These are phyloP conservation scores for Varanus salvator DNA, from an alignment of 2,113 vertebrate genomes.

Conservation along the genomic window DNA sequence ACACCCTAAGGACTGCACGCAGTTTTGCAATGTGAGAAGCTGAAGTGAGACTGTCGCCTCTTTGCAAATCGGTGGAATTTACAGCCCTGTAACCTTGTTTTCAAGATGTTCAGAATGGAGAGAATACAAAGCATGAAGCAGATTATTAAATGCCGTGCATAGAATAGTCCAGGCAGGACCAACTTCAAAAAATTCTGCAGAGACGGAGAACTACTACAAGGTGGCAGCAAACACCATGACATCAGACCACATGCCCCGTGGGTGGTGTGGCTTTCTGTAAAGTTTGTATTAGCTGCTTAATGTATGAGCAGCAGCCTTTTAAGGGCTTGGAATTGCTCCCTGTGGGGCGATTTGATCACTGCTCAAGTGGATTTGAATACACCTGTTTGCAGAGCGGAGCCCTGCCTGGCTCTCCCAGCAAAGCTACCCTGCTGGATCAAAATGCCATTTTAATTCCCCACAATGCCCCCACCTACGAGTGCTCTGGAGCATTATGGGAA, in stretches of 20 bases:
- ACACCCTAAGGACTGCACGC: background rate
- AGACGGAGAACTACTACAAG: background rate
- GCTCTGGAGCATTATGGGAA: too few relatives aligned
- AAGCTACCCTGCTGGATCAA: too few relatives aligned
- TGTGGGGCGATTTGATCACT: background rate
- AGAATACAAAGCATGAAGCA: too few relatives aligned
- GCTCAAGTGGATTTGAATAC: background rate
- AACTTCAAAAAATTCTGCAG: background rate
- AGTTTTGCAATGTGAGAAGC: background rate
- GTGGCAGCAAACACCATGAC: conserved; percentile 11
- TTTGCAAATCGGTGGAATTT: background rate
- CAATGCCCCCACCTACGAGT: too few relatives aligned
- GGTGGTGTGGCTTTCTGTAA: too few relatives aligned
- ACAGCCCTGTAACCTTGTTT: background rate
- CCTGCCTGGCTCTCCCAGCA: too few relatives aligned
- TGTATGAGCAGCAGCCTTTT: background rate
- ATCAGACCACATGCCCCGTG: background rate
- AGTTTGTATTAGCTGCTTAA: background rate
- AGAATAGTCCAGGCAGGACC: too few relatives aligned
- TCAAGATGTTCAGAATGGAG: background rate
- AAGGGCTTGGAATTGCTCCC: background rate
- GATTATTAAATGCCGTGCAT: background rate
- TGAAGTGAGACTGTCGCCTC: background rate
- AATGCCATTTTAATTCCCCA: too few relatives aligned
- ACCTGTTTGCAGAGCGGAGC: background rate